These are phyloP conservation scores for Lampropteryx suffumata DNA, from an alignment of 2,888 invertebrate genomes.

Conservation along the genomic window DNA sequence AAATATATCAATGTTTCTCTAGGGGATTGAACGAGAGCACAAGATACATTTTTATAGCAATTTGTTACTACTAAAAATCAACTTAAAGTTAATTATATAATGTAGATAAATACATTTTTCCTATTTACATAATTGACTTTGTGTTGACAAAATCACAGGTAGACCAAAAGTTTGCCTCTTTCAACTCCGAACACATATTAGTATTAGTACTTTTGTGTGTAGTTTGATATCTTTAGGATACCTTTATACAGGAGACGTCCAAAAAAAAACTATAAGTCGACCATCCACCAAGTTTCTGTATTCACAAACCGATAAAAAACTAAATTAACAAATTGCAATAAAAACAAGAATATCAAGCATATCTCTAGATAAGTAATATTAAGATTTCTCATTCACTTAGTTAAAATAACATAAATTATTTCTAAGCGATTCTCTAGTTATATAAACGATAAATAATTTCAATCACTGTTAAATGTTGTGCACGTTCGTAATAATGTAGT, in stretches of 20 bases:
- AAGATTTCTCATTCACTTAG: conserved; percentile 59
- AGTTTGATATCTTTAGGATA: too few species aligned
- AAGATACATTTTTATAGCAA: conserved; percentile 41
- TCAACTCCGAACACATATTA: too few species aligned
- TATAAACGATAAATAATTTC: conserved; percentile 75
- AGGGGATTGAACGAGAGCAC: conserved; percentile 38
- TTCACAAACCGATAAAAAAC: background rate
- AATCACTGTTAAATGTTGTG: conserved; percentile 83
- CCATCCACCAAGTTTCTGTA: too few species aligned
- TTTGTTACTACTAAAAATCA: conserved; percentile 24
- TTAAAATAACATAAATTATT: conserved; percentile 43
- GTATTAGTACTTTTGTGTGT: too few species aligned
- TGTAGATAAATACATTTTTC: too few species aligned
- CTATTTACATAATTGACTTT: too few species aligned
- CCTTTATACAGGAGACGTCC: too few species aligned
- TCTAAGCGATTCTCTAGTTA: conserved; percentile 60
- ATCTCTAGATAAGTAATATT: conserved; percentile 58
- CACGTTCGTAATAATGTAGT: conserved; percentile 72
- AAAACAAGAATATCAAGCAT: conserved; percentile 79
- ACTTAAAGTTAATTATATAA: too few species aligned
- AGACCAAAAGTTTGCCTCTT: too few species aligned
- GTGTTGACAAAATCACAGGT: too few species aligned
- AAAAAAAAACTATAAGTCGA: too few species aligned
- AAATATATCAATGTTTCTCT: conserved; percentile 28
- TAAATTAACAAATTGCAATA: conserved; percentile 50